phyloP scores from a whole-genome alignment of 2,888 invertebrate genomes.

The Thysanoteuthis rhombus region DNA sequence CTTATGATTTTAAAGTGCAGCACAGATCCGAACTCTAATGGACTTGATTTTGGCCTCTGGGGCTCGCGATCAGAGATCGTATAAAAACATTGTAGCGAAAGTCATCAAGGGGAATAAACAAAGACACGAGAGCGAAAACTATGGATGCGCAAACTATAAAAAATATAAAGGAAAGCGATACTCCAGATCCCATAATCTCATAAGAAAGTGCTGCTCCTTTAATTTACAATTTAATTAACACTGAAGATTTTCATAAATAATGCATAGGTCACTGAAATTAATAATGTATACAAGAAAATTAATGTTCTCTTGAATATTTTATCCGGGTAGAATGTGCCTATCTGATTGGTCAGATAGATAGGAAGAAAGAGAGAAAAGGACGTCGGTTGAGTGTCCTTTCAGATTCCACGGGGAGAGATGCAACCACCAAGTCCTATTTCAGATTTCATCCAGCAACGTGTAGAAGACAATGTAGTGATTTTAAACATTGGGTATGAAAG shows the following conservation, averaged over 20 bases:
- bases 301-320: neutral
- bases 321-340: neutral
- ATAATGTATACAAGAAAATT: neutral
- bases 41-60: neutral
- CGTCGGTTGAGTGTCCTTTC: neutral
- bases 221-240: neutral
- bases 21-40: neutral
- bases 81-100: neutral
- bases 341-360: neutral
- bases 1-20: neutral
- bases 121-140: neutral
- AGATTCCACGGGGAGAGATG: neutral
- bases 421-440: neutral
- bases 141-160: neutral
- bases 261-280: neutral
- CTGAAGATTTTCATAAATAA: neutral
- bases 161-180: neutral
- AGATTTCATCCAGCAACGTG: too few relatives aligned
- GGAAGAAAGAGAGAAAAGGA: neutral
- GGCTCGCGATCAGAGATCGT: neutral
- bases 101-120: too few relatives aligned
- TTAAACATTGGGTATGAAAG: too few relatives aligned
- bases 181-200: neutral
- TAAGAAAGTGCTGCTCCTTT: neutral
- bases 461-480: too few relatives aligned